Evolutionary conservation across 2,888 invertebrate genomes (phyloP), one percentile per base, ranked within the genome.

Genomic region (Pseudoips prasinana): DNA sequence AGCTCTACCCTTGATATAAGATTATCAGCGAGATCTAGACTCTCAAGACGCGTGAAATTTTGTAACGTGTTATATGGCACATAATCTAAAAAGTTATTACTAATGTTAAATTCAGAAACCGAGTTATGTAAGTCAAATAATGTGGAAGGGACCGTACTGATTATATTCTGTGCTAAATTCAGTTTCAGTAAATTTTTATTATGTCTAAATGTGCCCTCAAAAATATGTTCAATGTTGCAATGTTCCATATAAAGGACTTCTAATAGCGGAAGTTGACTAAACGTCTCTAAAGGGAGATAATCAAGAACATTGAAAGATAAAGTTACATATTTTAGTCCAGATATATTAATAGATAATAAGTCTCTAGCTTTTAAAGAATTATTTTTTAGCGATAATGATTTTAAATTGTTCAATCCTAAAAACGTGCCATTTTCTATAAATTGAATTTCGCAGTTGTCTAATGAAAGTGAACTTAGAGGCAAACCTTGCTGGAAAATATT

Each of bases 281-380:
- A 90, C 11, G 94, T 92, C 35, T 92, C 91, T 1, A 91, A 87
- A 45, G 92, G 92, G 41, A 95, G 90, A 61, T 91, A 91, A 52
- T 92, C 93, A 44, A 96, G 92, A 69, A 96, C 94, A 73, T 96
- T 97, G 54, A 92, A 91, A 2, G 95, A 94, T 25, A 95, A 80
- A 53, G 92, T 91, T 34, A 96, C 84, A 14, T 92, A 91, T 49
- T 95, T 90, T 50, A 96, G 76, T 8, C 95, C 95, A 1, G 94
- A 92, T 46, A 95, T 92, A 64, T 95, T 94, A 27, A 96, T 84
- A 41, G 92, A 91, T 35, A 92, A 88, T 30, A 96, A 85, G 47
- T 94, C 94, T 29, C 84, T 89, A 7, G 93, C 91, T 56, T 91
- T 92, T 25, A 96, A 78, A 22, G 90, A 90, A 73, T 96, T 96